Evolutionary conservation across 2,113 vertebrate genomes (phyloP).

Genomic region (Alaudala cheleensis): DNA sequence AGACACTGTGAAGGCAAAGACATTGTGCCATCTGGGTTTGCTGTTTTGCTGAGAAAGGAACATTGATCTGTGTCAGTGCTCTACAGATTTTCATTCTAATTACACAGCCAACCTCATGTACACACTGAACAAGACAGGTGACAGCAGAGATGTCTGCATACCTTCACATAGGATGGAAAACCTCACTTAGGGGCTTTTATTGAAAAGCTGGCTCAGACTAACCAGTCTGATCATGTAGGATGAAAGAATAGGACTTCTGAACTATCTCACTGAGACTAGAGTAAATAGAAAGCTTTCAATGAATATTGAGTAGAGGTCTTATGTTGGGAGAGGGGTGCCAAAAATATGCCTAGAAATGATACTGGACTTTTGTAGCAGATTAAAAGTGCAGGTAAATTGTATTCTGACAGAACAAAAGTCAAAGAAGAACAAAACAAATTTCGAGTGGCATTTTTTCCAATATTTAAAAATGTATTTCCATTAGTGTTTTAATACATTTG

Average conservation of each 20-base stretch:
- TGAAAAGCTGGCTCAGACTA: not conserved
- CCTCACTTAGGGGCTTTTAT: not conserved
- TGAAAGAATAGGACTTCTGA: not conserved
- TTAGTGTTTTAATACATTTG: not conserved
- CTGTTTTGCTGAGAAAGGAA: constrained; percentile 14
- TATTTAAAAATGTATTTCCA: not conserved
- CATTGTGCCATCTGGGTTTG: constrained; percentile 28
- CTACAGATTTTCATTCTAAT: constrained; percentile 34
- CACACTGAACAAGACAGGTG: not conserved
- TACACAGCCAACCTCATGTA: not conserved
- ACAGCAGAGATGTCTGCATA: not conserved
- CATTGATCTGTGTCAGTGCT: not conserved
- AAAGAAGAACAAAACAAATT: not conserved
- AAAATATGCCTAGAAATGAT: not conserved
- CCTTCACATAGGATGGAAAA: not conserved
- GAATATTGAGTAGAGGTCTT: not conserved
- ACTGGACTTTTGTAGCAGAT: not conserved
- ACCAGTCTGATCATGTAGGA: not conserved
- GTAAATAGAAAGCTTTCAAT: not conserved
- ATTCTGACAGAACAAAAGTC: not conserved
- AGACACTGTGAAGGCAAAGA: constrained; percentile 33
- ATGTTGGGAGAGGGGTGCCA: not conserved
- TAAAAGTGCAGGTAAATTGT: not conserved
- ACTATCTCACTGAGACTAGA: not conserved
- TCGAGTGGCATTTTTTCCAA: not conserved